Base-by-base conservation (phyloP, 2,113 vertebrate genomes). In the Lepisosteus osseus region DNA sequence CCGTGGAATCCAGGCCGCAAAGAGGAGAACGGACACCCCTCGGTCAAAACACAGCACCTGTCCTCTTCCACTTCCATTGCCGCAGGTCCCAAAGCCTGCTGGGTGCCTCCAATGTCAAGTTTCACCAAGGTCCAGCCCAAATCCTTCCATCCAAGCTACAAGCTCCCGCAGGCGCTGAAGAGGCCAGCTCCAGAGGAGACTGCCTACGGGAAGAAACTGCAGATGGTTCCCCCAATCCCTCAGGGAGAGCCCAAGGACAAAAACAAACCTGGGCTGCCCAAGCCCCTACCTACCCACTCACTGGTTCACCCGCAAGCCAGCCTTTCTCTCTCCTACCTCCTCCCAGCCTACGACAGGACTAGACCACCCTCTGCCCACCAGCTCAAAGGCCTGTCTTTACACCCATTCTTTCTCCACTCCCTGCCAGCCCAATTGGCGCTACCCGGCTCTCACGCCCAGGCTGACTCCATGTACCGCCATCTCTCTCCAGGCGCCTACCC, bases 41-140 rank as follows among this genome's bases (percentile, higher is more conserved):
- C 57, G 45, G 68, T 76, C 57, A 70, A 80, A 74, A 59, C 69
- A 69, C 41, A 55, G 14, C 54, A 61, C 6, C 65, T 56, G 5
- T 0, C 73, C 2, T 40, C 77, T 42, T 61, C 78, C 41, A 44
- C 70, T 57, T 76, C 68, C 55, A 3, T 64, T 3, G 29, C 47
- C 29, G 29, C 41, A 11, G 68, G 61, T 11, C 51, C 73, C 6
- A 85, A 77, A 54, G 45, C 78, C 17, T 77, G 69, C 72, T 88
- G 82, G 82, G 65, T 68, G 40, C 80, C 86, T 29, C 72, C 77
- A 13, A 66, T 82, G 55, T 91, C 91, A 4, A 86, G 88, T 77
- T 93, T 93, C 73, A 85, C 80, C 61, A 88, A 86, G 80, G 87
- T 91, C 42, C 8, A 79, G 61, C 89, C 88, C 7, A 90, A 86